A percentile compares a stretch with the other conserved stretches of the same genome.
These are phyloP conservation scores for Scelioninae gen. 2 DNA, from an alignment of 2,888 invertebrate species.

Conservation along the genomic window DNA sequence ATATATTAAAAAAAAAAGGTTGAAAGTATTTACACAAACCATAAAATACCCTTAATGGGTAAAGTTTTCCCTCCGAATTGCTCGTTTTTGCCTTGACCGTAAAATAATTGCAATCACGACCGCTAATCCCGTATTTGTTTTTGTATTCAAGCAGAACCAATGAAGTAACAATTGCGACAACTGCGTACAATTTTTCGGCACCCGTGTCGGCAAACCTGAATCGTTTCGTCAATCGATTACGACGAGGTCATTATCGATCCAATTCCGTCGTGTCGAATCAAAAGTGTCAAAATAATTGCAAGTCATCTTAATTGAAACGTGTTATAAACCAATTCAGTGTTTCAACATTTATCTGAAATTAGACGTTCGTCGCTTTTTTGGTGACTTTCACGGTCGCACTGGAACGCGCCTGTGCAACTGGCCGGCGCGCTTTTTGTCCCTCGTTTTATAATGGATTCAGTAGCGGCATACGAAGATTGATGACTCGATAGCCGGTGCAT, in stretches of 20 bases:
- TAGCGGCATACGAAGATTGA: slow-evolving; percentile 52
- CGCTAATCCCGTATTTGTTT: too few relatives aligned
- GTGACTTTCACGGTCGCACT: slow-evolving; percentile 54
- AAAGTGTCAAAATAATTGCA: slow-evolving; percentile 36
- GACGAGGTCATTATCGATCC: slow-evolving; percentile 33
- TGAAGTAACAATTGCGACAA: slow-evolving; percentile 8
- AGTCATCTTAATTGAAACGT: slow-evolving; percentile 55
- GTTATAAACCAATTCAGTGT: slow-evolving; percentile 42
- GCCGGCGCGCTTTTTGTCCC: slow-evolving; percentile 47
- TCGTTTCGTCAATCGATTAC: slow-evolving; percentile 31
- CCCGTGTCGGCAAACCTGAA: slow-evolving; percentile 10
- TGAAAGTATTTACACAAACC: too few relatives aligned
- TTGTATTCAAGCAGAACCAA: too few relatives aligned
- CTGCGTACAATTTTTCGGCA: slow-evolving; percentile 6
- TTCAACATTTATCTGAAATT: slow-evolving; percentile 52
- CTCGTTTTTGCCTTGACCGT: too few relatives aligned
- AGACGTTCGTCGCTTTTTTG: slow-evolving; percentile 53
- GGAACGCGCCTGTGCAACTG: slow-evolving; percentile 39
- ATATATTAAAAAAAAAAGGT: too few relatives aligned
- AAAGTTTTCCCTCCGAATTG: too few relatives aligned
- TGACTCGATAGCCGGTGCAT: slow-evolving; percentile 51
- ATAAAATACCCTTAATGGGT: too few relatives aligned
- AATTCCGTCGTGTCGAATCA: slow-evolving; percentile 8
- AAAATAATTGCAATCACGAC: too few relatives aligned
- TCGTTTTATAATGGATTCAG: slow-evolving; percentile 51